Base-by-base conservation (phyloP, 1,140 invertebrate genomes). In the Aleiodes sp. region DNA sequence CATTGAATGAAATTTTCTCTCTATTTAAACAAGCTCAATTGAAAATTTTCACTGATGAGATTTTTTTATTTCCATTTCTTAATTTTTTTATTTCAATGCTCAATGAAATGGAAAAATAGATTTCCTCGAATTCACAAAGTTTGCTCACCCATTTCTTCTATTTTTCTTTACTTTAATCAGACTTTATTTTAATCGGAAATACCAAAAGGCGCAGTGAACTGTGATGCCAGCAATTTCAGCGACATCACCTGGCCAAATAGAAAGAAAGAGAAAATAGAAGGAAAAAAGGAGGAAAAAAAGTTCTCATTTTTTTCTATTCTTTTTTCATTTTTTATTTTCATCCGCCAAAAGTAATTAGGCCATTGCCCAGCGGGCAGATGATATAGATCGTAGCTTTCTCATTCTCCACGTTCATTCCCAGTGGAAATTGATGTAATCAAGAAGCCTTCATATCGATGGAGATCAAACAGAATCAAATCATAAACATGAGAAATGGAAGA, bases 391-490 rank as follows among this genome's bases (percentile, higher is more conserved):
- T 29, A 4, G 26, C 56, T 59, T 59, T 59, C 28, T 59, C 56
- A 59, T 59, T 59, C 28, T 59, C 28, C 28, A 14, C 46, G 46
- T 24, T 14, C 28, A 60, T 70, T 56, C 26, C 59, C 29, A 62
- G 65, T 70, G 57, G 43, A 31, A 59, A 59, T 59, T 59, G 56
- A 59, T 59, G 56, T 59, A 59, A 59, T 59, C 56, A 59, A 59
- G 26, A 59, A 31, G n/a, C 46, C 28, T 46, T 65, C 62, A 39
- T 46, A 65, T 43, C 41, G 19, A 39, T 10, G 24, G n/a, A 28
- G 37, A 46, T 65, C 39, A 41, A 62, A 62, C 24, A 31, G 57
- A 6, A 37, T 31, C 57, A 33, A 52, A 52, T 52, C 46, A 60
- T 60, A 41, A 62, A 62, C 12, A 24, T 12, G 14, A 62, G 31